phyloP scores from a whole-genome alignment of 2,797 vertebrate species.

The Sciurus vulgaris region DNA sequence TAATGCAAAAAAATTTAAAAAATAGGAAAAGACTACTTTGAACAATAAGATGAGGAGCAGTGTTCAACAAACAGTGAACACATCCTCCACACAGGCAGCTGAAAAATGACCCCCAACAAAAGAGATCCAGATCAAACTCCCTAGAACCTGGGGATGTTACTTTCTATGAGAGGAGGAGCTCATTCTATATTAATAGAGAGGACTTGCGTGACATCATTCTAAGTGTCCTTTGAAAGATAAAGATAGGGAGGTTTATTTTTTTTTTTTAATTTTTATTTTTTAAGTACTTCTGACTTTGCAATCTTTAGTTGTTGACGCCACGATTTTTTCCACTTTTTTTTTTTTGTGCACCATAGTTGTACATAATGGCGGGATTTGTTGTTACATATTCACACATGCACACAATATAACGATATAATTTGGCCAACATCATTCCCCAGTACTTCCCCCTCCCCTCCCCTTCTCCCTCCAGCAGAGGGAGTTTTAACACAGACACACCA shows the following conservation, averaged over 20 bases:
- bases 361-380: no score
- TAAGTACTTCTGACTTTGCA: no score
- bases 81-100: neutral
- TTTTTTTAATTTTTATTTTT: no score
- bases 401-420: no score
- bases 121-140: neutral
- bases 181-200: neutral
- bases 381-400: no score
- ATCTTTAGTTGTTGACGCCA: no score
- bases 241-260: neutral
- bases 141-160: neutral
- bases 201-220: neutral
- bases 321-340: no score
- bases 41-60: neutral
- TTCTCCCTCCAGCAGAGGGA: neutral
- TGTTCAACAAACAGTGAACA: neutral
- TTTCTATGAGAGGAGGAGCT: neutral
- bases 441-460: no score
- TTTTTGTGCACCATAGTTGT: no score
- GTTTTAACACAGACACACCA: neutral
- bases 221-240: neutral
- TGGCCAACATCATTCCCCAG: no score
- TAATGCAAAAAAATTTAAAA: conserved; percentile 26
- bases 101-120: neutral
- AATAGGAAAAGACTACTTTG: neutral